Evolutionary conservation across 2,888 invertebrate genomes (phyloP), one percentile per base, ranked within the genome.

Genomic region (Stenodema calcarata): DNA sequence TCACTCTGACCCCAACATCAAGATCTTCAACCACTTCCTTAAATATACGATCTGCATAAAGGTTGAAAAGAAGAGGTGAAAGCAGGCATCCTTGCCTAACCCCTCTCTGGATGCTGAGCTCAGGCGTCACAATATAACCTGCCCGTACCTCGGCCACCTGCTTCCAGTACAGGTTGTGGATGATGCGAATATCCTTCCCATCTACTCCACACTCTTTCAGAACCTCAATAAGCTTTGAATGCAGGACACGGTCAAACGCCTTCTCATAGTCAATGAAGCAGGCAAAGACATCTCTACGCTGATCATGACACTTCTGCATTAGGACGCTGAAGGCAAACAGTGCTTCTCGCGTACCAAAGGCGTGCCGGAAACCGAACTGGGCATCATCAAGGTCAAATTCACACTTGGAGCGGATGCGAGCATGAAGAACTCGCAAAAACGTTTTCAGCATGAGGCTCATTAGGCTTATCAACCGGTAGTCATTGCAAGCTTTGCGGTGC

Each of bases 301-400:
- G 70, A 70, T 70, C 70, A 70, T 27, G 70, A 70, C 70, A 70
- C 70, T 75, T 75, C 75, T 75, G 75, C 75, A 75, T 12, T 35
- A 75, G 35, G 30, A 75, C 75, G 75, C 75, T 30, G 35, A 75
- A 75, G 35, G 75, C 70, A 18, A 70, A 35, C 35, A 35, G 35
- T 35, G 35, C 35, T 69, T 69, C 69, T 12, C 69, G 69, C 69
- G n/a, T 75, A n/a, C 75, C 75, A 75, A 75, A 75, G 35, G 75
- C 75, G 75, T 35, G 75, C 14, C 75, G 28, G 16, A 75, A 75
- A 30, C 28, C 75, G 35, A 75, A 75, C 75, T 75, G 35, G 35
- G 75, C 75, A 75, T 75, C 75, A 35, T 75, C 75, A 28, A 75
- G 3, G 35, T 70, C 70, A 27, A 70, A 70, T 23, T 70, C 75